Base-by-base conservation (phyloP, 2,888 invertebrate genomes). In the Galerucella nymphaeae region DNA sequence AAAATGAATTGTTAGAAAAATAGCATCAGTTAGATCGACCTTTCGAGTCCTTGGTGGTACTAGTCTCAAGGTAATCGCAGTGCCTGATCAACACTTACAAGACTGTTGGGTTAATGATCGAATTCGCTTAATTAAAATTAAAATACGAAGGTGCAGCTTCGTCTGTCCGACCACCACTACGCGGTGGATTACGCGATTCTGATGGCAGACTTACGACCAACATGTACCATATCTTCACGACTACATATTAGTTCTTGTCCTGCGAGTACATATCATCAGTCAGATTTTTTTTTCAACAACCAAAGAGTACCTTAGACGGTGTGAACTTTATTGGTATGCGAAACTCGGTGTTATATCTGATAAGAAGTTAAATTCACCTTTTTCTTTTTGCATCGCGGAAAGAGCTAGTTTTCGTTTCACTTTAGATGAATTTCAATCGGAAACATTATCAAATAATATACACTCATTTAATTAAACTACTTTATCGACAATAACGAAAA, bases 111-210 rank as follows among this genome's bases (percentile, higher is more conserved):
- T 85, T 85, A 85, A 85, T 84, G 85, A 86, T 83, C 82, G 83
- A 82, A 81, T 82, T 80, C 80, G 81, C 82, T 85, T 85, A 86
- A 86, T 86, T 86, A 85, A 85, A 85, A 85, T 84, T 83, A 84
- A 85, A 84, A 84, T 83, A 83, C 80, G 78, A 79, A 80, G 81
- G 80, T 81, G 83, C 81, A 81, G 79, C 75, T 63, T 63, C 23
- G 55, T 30, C 55, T 62, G 73, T 72, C 72, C 70, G 78, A 77
- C 77, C 78, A 77, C 79, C 79, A 76, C 77, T 76, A 72, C 74
- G 30, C 30, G 73, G 76, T 68, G 72, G 72, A 75, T 72, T 74
- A 72, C 72, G 72, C 76, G 72, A 38, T 75, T 75, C 76, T 66
- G 69, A 63, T 50, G 64, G 65, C 58, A 70, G 73, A 79, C 48